Conservation (phyloP, 2,113 vertebrate genomes). For the Empidonax alnorum region DNA sequence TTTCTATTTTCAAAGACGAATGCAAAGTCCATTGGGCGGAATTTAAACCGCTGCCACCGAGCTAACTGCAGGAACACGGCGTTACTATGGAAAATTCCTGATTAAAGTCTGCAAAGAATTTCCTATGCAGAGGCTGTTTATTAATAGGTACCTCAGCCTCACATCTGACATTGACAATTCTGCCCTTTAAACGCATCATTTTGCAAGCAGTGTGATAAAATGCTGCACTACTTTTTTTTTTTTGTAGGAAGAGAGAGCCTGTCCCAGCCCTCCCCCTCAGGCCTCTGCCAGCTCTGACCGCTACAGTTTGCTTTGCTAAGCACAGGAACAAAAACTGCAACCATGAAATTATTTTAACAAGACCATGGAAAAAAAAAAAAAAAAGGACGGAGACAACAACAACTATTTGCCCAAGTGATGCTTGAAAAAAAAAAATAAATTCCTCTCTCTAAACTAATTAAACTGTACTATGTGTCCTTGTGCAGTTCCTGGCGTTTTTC, state of each 20-base stretch:
- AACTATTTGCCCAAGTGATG: slow-evolving; percentile 71
- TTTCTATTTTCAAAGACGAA: slow-evolving; percentile 50
- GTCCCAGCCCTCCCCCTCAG: slow-evolving; percentile 47
- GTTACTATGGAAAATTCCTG: slow-evolving; percentile 78
- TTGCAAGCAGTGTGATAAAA: slow-evolving; percentile 69
- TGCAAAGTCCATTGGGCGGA: slow-evolving; percentile 64
- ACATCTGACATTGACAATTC: slow-evolving; percentile 69
- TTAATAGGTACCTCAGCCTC: slow-evolving; percentile 69
- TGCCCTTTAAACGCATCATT: slow-evolving; percentile 69
- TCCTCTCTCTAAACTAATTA: slow-evolving; percentile 75
- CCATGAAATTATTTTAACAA: slow-evolving; percentile 78
- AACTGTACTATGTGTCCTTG: slow-evolving; percentile 77
- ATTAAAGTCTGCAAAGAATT: slow-evolving; percentile 72
- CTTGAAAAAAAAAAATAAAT: slow-evolving; percentile 35
- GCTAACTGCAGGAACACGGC: slow-evolving; percentile 57
- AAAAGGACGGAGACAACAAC: neutral
- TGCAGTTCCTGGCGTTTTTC: slow-evolving; percentile 74
- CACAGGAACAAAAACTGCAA: slow-evolving; percentile 71
- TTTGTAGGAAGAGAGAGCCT: neutral
- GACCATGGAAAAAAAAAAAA: slow-evolving; percentile 52
- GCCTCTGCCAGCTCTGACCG: slow-evolving; percentile 21
- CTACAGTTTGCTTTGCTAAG: slow-evolving; percentile 66
- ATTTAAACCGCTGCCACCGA: slow-evolving; percentile 63
- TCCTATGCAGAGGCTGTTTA: slow-evolving; percentile 72
- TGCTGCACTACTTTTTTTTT: neutral